Evolutionary conservation across 2,888 invertebrate species (phyloP), one percentile per base, ranked within the genome.

Genomic region (Leuctra nigra): DNA sequence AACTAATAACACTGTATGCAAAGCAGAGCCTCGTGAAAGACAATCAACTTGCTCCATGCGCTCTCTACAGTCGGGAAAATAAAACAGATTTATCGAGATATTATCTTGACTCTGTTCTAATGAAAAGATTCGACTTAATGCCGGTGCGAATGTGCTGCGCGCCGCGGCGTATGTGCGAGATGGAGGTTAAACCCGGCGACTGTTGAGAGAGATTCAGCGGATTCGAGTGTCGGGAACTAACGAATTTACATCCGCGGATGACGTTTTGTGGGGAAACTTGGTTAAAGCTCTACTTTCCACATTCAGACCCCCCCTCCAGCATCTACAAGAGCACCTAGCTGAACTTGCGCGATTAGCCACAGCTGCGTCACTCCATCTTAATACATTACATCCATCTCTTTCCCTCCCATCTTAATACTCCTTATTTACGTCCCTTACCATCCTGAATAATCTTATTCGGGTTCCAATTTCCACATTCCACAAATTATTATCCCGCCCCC

Each of bases 11-110:
- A n/a, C n/a, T n/a, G n/a, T n/a, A n/a, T n/a, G n/a, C n/a, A n/a
- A n/a, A n/a, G n/a, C n/a, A n/a, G n/a, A n/a, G n/a, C n/a, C n/a
- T n/a, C n/a, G n/a, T n/a, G n/a, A n/a, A n/a, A n/a, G n/a, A n/a
- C n/a, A n/a, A n/a, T n/a, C n/a, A n/a, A n/a, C 61, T 74, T 78
- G 56, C 73, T 83, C 41, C 80, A 80, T 69, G 80, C 82, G 44
- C 69, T 81, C 63, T 83, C 82, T 82, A 73, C 82, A 81, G 58
- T 16, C 11, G 35, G 35, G 35, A 50, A 50, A 50, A 35, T 35
- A 35, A 33, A 33, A 50, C 50, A 50, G 50, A 50, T 50, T 50
- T 50, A 35, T 50, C 33, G 33, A 50, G 25, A 48, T 16, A 29
- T n/a, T 25, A 29, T 48, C 29, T 13, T 50, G 18, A 25, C 16